These are phyloP conservation scores for Ibidorhyncha struthersii DNA, from an alignment of 2,113 vertebrate species.

Conservation along the genomic window DNA sequence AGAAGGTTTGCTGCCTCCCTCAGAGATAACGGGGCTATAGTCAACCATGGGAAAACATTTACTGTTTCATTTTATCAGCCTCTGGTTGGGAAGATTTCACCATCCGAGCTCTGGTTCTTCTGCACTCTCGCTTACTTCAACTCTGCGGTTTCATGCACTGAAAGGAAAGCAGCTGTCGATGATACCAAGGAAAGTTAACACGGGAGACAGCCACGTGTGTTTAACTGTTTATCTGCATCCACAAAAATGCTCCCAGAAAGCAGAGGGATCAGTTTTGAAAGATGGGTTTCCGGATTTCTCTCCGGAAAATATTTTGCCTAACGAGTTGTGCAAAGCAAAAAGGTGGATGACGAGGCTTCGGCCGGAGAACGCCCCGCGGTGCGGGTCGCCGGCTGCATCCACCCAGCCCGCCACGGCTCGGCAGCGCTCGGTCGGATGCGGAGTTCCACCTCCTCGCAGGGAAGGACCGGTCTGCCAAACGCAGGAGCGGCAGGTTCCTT, in stretches of 20 bases:
- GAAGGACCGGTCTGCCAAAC: neutral
- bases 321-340: neutral
- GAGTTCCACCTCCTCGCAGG: neutral
- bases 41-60: neutral
- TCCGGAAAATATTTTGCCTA: neutral
- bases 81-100: constrained; percentile 1
- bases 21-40: neutral
- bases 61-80: neutral
- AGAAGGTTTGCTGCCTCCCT: neutral
- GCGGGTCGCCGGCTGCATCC: neutral
- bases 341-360: neutral
- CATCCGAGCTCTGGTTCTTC: neutral
- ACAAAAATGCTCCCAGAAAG: neutral
- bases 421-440: accelerated
- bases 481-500: neutral
- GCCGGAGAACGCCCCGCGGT: neutral
- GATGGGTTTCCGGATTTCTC: neutral
- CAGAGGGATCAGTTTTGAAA: neutral
- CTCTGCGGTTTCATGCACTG: neutral
- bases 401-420: neutral
- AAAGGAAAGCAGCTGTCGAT: neutral
- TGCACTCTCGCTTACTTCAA: neutral
- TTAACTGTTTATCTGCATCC: neutral
- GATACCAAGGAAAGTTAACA: neutral
- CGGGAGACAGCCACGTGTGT: neutral